Evolutionary conservation across 1,140 invertebrate species (phyloP).

Genomic region (Eumaeus atala): DNA sequence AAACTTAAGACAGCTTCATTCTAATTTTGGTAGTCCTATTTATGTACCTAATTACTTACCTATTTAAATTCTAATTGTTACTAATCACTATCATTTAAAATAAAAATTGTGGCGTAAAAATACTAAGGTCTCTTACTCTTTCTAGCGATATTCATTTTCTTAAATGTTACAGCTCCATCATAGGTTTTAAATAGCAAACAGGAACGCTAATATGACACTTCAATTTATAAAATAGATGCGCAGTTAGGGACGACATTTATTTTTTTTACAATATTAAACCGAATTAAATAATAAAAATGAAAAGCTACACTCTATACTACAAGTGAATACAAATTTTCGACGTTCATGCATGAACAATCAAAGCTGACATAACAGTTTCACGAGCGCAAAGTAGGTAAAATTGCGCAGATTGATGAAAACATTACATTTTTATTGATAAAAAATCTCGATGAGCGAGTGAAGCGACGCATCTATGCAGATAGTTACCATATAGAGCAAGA

Average conservation of each 20-base stretch:
- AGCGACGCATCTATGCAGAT: slow-evolving; percentile 53
- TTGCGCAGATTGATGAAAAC: slow-evolving; percentile 53
- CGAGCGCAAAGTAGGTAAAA: slow-evolving; percentile 25
- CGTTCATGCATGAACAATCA: not conserved
- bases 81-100: too few relatives aligned
- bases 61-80: too few relatives aligned
- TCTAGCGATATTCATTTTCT: too few relatives aligned
- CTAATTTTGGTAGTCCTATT: too few relatives aligned
- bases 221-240: too few relatives aligned
- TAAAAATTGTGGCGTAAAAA: too few relatives aligned
- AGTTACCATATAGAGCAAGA: slow-evolving; percentile 52
- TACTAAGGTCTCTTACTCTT: too few relatives aligned
- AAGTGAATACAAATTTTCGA: slow-evolving; percentile 27
- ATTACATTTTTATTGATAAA: slow-evolving; percentile 60
- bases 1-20: too few relatives aligned
- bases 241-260: not conserved
- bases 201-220: too few relatives aligned
- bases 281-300: not conserved
- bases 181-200: too few relatives aligned
- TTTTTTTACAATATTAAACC: not conserved
- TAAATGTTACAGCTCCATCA: too few relatives aligned
- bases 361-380: slow-evolving; percentile 18
- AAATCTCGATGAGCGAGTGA: slow-evolving; percentile 45
- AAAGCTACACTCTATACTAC: slow-evolving; percentile 20
- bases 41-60: too few relatives aligned